Conservation (phyloP, 2,888 invertebrate genomes). For the Heliconius sara region DNA sequence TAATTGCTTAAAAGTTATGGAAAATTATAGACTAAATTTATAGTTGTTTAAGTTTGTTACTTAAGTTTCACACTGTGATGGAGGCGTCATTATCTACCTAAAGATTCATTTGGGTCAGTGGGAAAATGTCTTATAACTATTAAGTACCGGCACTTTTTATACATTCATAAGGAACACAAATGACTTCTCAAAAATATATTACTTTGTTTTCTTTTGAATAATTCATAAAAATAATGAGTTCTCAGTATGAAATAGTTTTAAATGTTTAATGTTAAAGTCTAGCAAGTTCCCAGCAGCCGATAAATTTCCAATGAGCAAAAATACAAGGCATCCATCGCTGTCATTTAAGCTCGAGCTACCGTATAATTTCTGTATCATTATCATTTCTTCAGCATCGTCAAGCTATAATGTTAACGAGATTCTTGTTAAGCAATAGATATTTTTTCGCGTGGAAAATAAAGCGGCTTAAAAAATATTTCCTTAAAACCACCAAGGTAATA, state of each 20-base stretch:
- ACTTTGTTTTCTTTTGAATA: not conserved
- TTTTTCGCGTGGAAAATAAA: not conserved
- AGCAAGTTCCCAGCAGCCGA: constrained; percentile 26
- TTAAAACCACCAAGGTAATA: no score
- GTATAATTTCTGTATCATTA: constrained; percentile 30
- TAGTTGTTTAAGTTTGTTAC: constrained; percentile 37
- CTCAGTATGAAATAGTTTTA: constrained; percentile 20
- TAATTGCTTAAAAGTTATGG: constrained; percentile 32
- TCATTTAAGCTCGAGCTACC: constrained; percentile 26
- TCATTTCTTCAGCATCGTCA: constrained; percentile 12
- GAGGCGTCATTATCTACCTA: constrained; percentile 32
- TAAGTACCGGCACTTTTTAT: not conserved
- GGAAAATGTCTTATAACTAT: not conserved
- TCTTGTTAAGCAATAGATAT: constrained; percentile 17
- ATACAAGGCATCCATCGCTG: constrained; percentile 23
- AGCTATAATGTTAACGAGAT: constrained; percentile 9
- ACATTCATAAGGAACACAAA: not conserved
- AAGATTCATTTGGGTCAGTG: constrained; percentile 34
- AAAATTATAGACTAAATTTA: constrained; percentile 35
- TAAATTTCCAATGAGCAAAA: constrained; percentile 28
- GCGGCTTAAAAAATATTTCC: not conserved
- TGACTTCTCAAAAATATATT: not conserved
- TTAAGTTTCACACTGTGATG: constrained; percentile 41
- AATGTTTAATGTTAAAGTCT: constrained; percentile 18
- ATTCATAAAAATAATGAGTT: constrained; percentile 11